These are phyloP conservation scores for Parochlus steinenii DNA, from an alignment of 2,888 invertebrate genomes.

Conservation along the genomic window DNA sequence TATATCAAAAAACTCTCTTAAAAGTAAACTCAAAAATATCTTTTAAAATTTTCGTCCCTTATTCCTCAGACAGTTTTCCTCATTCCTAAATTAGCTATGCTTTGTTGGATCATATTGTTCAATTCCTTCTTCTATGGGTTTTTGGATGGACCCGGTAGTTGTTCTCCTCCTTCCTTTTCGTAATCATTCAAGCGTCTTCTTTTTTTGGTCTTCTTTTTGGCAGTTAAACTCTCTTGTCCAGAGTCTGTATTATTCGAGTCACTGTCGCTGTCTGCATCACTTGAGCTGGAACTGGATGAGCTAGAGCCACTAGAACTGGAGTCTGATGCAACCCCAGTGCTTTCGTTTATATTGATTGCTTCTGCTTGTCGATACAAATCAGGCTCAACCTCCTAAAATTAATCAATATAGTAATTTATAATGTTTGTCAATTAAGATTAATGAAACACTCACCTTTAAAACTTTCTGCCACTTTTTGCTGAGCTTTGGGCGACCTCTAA, in stretches of 20 bases:
- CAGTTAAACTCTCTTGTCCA: constrained; percentile 76
- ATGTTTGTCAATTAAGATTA: not conserved
- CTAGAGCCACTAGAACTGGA: constrained; percentile 72
- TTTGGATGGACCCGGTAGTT: constrained; percentile 3
- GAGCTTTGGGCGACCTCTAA: constrained; percentile 86
- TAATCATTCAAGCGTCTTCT: constrained; percentile 37
- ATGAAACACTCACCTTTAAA: constrained; percentile 27
- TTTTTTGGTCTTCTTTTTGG: constrained; percentile 67
- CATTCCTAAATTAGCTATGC: too few species aligned
- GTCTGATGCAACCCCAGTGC: constrained; percentile 86
- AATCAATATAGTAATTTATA: constrained; percentile 3
- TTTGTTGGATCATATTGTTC: too few species aligned
- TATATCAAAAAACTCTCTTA: too few species aligned
- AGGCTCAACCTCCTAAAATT: constrained; percentile 45
- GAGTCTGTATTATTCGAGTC: constrained; percentile 44
- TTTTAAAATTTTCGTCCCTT: too few species aligned
- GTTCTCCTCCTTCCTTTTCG: too few species aligned
- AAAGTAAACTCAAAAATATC: too few species aligned
- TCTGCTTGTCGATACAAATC: constrained; percentile 65
- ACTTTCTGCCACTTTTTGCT: constrained; percentile 80
- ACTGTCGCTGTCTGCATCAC: constrained; percentile 41
- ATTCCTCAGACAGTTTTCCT: too few species aligned
- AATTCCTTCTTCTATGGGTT: too few species aligned
- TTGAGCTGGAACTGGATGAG: constrained; percentile 57
- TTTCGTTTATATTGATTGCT: constrained; percentile 64